phyloP scores from a whole-genome alignment of 53 echinoderm and acorn worm genomes.

The Arbacia lixula region DNA sequence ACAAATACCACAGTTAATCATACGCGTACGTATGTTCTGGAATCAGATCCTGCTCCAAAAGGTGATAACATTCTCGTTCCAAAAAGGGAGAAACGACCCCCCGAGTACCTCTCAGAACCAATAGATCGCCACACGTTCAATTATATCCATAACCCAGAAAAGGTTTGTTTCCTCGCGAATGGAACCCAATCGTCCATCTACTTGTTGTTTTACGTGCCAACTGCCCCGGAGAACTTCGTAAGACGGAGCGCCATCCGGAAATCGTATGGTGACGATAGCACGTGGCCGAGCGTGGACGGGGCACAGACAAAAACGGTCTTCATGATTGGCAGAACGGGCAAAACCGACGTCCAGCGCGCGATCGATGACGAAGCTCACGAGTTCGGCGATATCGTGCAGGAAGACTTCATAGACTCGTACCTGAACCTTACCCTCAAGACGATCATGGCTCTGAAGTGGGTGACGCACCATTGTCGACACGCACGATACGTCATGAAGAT shows the following conservation, averaged over 20 bases:
- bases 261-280: background rate
- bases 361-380: constrained; percentile 2
- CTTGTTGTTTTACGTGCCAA: background rate
- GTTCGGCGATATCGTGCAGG: constrained; percentile 39
- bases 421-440: constrained; percentile 45
- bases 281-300: background rate
- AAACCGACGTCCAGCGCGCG: background rate
- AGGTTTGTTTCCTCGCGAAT: background rate
- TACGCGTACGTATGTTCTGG: no score
- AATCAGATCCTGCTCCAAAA: no score
- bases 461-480: constrained; percentile 28
- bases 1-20: no score
- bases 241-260: background rate
- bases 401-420: constrained; percentile 32
- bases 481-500: constrained; percentile 35
- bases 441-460: constrained; percentile 49
- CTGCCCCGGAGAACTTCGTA: background rate
- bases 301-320: background rate
- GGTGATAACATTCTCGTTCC: no score
- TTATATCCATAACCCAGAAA: background rate
- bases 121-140: background rate
- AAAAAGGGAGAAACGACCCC: no score
- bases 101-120: background rate
- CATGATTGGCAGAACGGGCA: background rate
- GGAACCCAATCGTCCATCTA: background rate